Conservation (phyloP, 2,888 invertebrate species). For the Amorpha juglandis region DNA sequence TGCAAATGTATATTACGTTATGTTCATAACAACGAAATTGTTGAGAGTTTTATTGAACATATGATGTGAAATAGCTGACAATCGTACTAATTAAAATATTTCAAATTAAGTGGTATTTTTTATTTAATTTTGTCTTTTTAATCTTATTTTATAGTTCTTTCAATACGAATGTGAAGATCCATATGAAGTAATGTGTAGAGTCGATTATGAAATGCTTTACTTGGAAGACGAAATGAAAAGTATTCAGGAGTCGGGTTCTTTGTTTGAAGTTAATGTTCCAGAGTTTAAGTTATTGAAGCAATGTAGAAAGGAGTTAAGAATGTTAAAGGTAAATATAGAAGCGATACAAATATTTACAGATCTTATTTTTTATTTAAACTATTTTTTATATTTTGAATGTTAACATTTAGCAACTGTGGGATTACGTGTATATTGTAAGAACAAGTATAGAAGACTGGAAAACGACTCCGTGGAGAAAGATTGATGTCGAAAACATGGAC, state of each 20-base stretch:
- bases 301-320: conserved; percentile 94
- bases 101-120: no score
- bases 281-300: conserved; percentile 97
- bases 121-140: neutral
- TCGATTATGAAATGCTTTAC: conserved; percentile 90
- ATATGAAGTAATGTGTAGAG: conserved; percentile 90
- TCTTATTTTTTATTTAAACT: neutral
- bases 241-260: conserved; percentile 94
- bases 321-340: conserved; percentile 90
- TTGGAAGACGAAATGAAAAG: conserved; percentile 94
- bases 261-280: conserved; percentile 97
- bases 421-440: conserved; percentile 94
- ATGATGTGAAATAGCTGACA: no score
- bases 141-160: conserved; percentile 80
- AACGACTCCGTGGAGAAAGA: conserved; percentile 97
- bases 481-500: conserved; percentile 99
- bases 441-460: conserved; percentile 98
- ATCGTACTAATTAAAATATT: no score
- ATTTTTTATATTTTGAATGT: neutral
- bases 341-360: neutral
- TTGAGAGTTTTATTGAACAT: no score
- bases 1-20: conserved; percentile 25
- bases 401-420: conserved; percentile 93
- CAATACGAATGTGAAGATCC: conserved; percentile 90
- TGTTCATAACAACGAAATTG: neutral